Conservation (phyloP, 2,797 vertebrate species). For the Vespertilio murinus region DNA sequence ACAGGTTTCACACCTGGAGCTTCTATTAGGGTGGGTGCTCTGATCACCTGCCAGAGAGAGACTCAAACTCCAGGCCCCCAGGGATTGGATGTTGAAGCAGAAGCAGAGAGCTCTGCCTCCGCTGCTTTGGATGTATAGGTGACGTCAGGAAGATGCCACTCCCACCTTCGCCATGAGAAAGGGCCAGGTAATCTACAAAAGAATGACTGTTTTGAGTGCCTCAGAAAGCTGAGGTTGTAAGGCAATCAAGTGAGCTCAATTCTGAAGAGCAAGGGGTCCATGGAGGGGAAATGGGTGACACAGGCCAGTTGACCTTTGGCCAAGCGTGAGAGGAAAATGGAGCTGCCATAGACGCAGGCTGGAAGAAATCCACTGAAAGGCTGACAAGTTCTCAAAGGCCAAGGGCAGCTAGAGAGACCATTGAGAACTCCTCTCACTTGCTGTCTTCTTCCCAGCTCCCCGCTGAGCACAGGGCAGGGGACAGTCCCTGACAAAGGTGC, state of each 20-base stretch:
- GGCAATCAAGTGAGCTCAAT: background rate
- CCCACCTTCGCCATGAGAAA: background rate
- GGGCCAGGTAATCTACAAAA: background rate
- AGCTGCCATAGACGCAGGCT: background rate
- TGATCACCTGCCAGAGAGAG: background rate
- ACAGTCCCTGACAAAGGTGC: background rate
- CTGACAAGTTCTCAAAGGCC: background rate
- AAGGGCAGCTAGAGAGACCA: background rate
- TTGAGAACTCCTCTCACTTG: background rate
- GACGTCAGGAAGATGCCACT: background rate
- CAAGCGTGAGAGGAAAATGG: accelerated
- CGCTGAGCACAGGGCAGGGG: background rate
- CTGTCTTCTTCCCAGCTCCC: background rate
- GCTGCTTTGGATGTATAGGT: accelerated
- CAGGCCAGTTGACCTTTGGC: background rate
- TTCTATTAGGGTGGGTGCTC: background rate
- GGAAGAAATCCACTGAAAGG: background rate
- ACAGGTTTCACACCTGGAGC: background rate
- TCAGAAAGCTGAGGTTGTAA: background rate
- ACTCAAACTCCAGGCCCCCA: background rate
- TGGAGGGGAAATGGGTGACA: background rate
- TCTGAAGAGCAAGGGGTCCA: background rate
- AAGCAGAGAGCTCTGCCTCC: background rate
- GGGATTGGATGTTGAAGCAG: background rate
- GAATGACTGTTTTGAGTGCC: background rate